Conservation (phyloP, 2,888 invertebrate genomes). For the Scrobipalpa costella region DNA sequence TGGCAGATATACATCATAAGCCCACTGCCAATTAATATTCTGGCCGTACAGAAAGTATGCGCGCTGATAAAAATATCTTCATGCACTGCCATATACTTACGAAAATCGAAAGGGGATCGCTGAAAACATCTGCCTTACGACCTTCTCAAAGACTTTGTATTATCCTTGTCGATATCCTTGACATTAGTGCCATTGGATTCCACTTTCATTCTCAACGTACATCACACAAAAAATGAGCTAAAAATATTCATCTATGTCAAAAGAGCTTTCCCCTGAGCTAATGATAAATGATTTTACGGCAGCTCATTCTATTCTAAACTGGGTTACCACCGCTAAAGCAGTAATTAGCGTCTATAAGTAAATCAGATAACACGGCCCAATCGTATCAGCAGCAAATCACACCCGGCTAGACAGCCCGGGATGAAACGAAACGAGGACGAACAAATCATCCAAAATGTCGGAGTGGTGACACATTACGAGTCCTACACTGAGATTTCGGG, state of each 20-base stretch:
- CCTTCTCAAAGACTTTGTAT: neutral
- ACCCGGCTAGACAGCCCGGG: conserved; percentile 9
- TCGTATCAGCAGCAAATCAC: conserved; percentile 15
- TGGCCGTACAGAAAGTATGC: conserved; percentile 20
- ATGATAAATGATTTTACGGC: neutral
- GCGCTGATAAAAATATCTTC: conserved; percentile 8
- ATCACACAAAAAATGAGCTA: neutral
- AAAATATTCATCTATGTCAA: neutral
- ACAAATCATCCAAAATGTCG: conserved; percentile 15
- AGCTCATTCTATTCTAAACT: conserved; percentile 22
- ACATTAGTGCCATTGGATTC: neutral
- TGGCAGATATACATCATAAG: conserved; percentile 40
- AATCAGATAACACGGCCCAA: conserved; percentile 19
- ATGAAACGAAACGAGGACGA: conserved; percentile 12
- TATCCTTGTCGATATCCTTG: neutral
- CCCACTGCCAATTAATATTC: conserved; percentile 27
- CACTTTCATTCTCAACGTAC: neutral
- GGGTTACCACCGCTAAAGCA: conserved; percentile 23
- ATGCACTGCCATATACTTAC: conserved; percentile 1
- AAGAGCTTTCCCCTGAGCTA: conserved; percentile 3
- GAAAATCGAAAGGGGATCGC: neutral
- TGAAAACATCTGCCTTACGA: neutral
- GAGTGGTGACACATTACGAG: conserved; percentile 10
- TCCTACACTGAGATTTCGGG: conserved; percentile 8
- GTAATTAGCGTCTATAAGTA: conserved; percentile 23